Evolutionary conservation across 1,140 invertebrate genomes (phyloP).

Genomic region (Chionoecetes opilio): DNA sequence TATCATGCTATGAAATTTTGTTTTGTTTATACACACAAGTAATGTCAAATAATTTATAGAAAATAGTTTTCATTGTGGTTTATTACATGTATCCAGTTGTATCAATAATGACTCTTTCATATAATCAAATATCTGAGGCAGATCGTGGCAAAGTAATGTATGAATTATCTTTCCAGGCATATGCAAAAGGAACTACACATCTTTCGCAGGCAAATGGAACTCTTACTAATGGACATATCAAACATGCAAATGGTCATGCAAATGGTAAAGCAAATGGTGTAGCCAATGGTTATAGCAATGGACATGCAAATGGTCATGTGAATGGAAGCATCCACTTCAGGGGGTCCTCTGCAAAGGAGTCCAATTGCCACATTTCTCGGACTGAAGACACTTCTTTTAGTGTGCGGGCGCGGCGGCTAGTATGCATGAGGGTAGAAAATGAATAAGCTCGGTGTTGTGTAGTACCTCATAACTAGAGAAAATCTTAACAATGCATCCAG

Average conservation of each 20-base stretch:
- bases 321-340: constrained; percentile 81
- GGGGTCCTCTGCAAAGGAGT: constrained; percentile 46
- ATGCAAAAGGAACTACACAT: constrained; percentile 88
- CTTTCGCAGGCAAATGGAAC: constrained; percentile 86
- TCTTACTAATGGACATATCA: constrained; percentile 85
- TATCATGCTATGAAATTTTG: too few species aligned
- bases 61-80: neutral
- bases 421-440: constrained; percentile 72
- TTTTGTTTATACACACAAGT: neutral
- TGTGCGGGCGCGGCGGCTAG: constrained; percentile 58
- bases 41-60: neutral
- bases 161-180: constrained; percentile 60
- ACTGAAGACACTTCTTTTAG: constrained; percentile 39
- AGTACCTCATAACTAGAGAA: constrained; percentile 55
- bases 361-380: constrained; percentile 48
- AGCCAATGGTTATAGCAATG: constrained; percentile 86
- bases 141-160: neutral
- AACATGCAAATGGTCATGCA: constrained; percentile 87
- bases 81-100: too few species aligned
- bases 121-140: neutral
- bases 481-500: constrained; percentile 46
- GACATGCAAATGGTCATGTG: constrained; percentile 85
- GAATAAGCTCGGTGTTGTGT: constrained; percentile 40
- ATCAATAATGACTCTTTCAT: neutral
- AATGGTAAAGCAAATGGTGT: constrained; percentile 88